Conservation (phyloP, 1,140 invertebrate species). For the Drosophila grimshawi region DNA sequence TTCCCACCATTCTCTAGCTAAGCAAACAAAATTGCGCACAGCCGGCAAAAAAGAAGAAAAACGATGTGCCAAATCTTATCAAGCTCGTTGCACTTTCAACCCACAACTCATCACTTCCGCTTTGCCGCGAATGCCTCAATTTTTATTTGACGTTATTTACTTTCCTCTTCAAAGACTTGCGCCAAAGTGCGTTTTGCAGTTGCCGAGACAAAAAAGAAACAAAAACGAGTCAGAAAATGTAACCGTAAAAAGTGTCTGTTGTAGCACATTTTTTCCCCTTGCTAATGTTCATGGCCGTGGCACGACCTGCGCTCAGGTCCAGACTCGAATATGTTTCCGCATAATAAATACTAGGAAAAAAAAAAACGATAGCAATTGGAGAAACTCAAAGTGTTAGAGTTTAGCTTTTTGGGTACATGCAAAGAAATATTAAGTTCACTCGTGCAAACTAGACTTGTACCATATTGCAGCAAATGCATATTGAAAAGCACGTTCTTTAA, state of each 20-base stretch:
- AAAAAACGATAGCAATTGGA: not conserved
- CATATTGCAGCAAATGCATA: slow-evolving; percentile 47
- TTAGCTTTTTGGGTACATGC: not conserved
- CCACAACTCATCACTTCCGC: slow-evolving; percentile 43
- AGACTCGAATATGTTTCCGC: slow-evolving; percentile 9
- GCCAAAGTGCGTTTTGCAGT: slow-evolving; percentile 34
- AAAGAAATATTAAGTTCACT: no score
- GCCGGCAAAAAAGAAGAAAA: not conserved
- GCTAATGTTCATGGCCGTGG: slow-evolving; percentile 42
- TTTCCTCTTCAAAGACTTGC: slow-evolving; percentile 42
- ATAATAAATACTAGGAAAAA: not conserved
- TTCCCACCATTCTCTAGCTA: slow-evolving; percentile 15
- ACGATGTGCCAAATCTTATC: slow-evolving; percentile 23
- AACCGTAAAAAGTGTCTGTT: not conserved
- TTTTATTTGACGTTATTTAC: slow-evolving; percentile 28
- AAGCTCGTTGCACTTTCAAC: slow-evolving; percentile 33
- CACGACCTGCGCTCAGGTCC: slow-evolving; percentile 7
- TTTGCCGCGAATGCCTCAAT: slow-evolving; percentile 29
- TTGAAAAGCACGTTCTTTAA: slow-evolving; percentile 20
- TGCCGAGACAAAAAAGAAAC: not conserved
- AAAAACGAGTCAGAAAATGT: not conserved
- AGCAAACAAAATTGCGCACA: not conserved
- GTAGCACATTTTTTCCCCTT: slow-evolving; percentile 36
- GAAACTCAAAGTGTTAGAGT: not conserved
- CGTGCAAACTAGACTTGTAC: not conserved